Evolutionary conservation across 1,140 invertebrate genomes (phyloP).

Genomic region (Asbolus verrucosus): DNA sequence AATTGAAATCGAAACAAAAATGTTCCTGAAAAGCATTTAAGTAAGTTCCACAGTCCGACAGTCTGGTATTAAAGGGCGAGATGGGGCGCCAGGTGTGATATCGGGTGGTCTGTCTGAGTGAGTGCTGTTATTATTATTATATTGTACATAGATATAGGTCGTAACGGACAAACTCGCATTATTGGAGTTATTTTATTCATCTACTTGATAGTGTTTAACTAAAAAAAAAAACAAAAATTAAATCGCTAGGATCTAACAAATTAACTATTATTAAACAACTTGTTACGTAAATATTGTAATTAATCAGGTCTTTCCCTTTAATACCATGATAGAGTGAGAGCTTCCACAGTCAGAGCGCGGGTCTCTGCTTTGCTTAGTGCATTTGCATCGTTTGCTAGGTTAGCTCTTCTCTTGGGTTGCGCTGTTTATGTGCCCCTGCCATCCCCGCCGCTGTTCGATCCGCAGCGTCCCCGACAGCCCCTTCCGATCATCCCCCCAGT

Average conservation of each 20-base stretch:
- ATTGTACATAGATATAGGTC: conserved; percentile 59
- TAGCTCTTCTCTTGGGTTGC: conserved; percentile 63
- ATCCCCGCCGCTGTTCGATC: conserved; percentile 31
- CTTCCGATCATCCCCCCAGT: background rate
- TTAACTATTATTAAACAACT: conserved; percentile 52
- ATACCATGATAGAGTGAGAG: conserved; percentile 64
- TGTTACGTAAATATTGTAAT: conserved; percentile 54
- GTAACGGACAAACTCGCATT: conserved; percentile 57
- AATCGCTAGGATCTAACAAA: conserved; percentile 58
- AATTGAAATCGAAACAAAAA: conserved; percentile 58
- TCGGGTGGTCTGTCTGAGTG: conserved; percentile 59
- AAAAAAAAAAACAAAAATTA: conserved; percentile 46
- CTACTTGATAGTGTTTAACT: conserved; percentile 56
- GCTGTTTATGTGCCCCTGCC: conserved; percentile 57
- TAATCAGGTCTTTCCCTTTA: conserved; percentile 62
- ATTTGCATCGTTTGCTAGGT: conserved; percentile 59
- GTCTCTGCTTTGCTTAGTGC: conserved; percentile 63
- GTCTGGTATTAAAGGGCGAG: conserved; percentile 63
- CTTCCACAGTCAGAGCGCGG: conserved; percentile 63
- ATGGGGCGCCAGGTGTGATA: conserved; percentile 60
- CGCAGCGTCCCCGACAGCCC: background rate
- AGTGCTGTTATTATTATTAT: conserved; percentile 51
- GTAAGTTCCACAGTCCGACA: conserved; percentile 53
- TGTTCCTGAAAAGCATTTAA: conserved; percentile 64
- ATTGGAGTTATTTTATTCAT: conserved; percentile 59